A percentile compares a stretch with the other conserved stretches of the same genome.
phyloP scores from a whole-genome alignment of 1,140 invertebrate species.

The Aphelenchoides fujianensis region DNA sequence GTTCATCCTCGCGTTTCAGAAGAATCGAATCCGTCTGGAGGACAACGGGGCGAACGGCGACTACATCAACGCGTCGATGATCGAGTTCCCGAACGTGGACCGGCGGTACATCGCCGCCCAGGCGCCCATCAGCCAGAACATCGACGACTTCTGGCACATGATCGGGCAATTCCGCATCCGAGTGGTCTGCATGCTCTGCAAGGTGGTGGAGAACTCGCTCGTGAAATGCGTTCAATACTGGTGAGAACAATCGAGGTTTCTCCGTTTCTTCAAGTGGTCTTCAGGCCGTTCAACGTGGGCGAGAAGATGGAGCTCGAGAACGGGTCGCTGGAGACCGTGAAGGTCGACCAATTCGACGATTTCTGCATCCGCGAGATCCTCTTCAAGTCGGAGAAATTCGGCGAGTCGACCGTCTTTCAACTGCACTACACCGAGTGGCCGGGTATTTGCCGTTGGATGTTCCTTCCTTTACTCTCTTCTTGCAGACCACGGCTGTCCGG shows the following conservation, averaged over 20 bases:
- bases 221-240: slow-evolving; percentile 16
- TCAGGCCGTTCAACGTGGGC: slow-evolving; percentile 20
- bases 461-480: neutral
- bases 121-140: slow-evolving; percentile 19
- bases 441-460: neutral
- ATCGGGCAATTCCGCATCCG: slow-evolving; percentile 24
- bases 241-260: no score
- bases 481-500: slow-evolving; percentile 19
- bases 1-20: slow-evolving; percentile 22
- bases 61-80: slow-evolving; percentile 31
- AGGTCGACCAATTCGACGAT: slow-evolving; percentile 21
- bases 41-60: neutral
- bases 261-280: slow-evolving; percentile 16
- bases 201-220: slow-evolving; percentile 25
- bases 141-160: slow-evolving; percentile 33
- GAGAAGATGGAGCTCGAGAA: slow-evolving; percentile 18
- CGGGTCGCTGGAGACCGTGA: slow-evolving; percentile 16
- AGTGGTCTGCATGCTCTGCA: slow-evolving; percentile 28
- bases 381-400: slow-evolving; percentile 25
- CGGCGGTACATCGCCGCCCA: slow-evolving; percentile 26
- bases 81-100: slow-evolving; percentile 13
- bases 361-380: slow-evolving; percentile 20
- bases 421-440: slow-evolving; percentile 32
- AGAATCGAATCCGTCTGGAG: slow-evolving; percentile 22
- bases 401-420: slow-evolving; percentile 16